A percentile compares a stretch with the other conserved stretches of the same genome.
These are phyloP conservation scores for Heteromyza rotundicornis DNA, from an alignment of 2,888 invertebrate species.

Conservation along the genomic window DNA sequence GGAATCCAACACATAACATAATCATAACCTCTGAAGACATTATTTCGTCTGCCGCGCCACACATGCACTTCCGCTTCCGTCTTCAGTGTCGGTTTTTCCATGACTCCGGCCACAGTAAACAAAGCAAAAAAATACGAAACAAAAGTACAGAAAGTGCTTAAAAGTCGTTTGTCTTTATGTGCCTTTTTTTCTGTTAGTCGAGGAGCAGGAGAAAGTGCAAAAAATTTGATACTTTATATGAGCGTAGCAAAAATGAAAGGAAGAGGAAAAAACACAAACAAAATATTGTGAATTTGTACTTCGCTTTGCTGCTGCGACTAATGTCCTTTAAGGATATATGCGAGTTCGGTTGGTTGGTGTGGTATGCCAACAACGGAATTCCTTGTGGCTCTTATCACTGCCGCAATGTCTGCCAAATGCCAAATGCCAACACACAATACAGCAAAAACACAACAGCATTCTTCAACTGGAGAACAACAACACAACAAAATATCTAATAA, in stretches of 20 bases:
- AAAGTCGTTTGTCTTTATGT: slow-evolving; percentile 22
- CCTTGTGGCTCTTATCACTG: background rate
- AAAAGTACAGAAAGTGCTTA: slow-evolving; percentile 8
- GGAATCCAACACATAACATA: slow-evolving; percentile 34
- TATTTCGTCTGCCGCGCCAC: slow-evolving; percentile 28
- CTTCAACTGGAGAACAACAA: slow-evolving; percentile 10
- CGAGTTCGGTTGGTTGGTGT: slow-evolving; percentile 10
- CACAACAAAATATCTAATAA: slow-evolving; percentile 48
- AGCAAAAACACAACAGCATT: slow-evolving; percentile 9
- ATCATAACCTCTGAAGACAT: slow-evolving; percentile 47
- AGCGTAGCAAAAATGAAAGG: too few species aligned
- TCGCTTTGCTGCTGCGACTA: background rate
- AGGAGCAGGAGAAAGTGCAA: background rate
- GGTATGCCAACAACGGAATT: slow-evolving; percentile 11
- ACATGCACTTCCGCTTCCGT: slow-evolving; percentile 42
- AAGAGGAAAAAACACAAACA: too few species aligned
- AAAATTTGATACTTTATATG: slow-evolving; percentile 16
- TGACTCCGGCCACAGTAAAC: slow-evolving; percentile 14
- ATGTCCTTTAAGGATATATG: slow-evolving; percentile 5
- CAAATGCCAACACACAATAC: slow-evolving; percentile 28
- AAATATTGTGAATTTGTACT: too few species aligned
- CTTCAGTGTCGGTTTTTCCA: slow-evolving; percentile 32
- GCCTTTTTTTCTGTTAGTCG: background rate
- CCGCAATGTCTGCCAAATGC: slow-evolving; percentile 26
- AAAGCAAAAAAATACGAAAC: slow-evolving; percentile 5